Evolutionary conservation across 2,113 vertebrate species (phyloP).

Genomic region (Ceyx melanurus): DNA sequence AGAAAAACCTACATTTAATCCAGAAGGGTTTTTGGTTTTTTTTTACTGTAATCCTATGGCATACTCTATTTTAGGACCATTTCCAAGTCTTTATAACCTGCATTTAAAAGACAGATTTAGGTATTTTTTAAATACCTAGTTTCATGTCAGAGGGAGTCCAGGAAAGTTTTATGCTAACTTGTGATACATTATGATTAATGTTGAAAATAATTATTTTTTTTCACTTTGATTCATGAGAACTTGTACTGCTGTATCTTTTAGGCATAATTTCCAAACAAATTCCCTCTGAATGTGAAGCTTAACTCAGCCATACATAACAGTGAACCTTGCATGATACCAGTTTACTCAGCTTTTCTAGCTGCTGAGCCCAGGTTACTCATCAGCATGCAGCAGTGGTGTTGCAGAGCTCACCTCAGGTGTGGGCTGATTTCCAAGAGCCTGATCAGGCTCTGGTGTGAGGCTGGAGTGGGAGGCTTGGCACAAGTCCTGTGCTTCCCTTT

Average conservation of each 20-base stretch:
- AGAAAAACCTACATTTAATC: not conserved
- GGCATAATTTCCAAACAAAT: not conserved
- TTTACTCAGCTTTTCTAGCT: not conserved
- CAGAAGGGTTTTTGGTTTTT: not conserved
- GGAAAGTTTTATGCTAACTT: not conserved
- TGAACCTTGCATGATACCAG: not conserved
- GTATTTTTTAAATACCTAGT: not conserved
- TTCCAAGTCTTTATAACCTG: not conserved
- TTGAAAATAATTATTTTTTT: not conserved
- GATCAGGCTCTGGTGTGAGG: not conserved
- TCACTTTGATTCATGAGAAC: not conserved
- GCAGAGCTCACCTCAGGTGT: not conserved
- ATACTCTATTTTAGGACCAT: not conserved
- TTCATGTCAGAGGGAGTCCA: not conserved
- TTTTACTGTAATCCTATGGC: not conserved
- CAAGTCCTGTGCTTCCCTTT: fast-evolving
- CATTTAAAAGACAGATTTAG: not conserved
- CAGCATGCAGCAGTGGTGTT: fast-evolving
- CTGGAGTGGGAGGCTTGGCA: not conserved
- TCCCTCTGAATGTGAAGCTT: not conserved
- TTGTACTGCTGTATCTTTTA: not conserved
- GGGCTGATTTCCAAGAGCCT: not conserved
- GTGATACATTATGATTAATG: not conserved
- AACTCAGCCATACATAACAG: not conserved
- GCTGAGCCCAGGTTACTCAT: not conserved